Percentiles rank a stretch among this genome's conserved stretches.
These are phyloP conservation scores for Patiria miniata DNA, from an alignment of 35 echinoderm and acorn worm genomes.

Conservation along the genomic window DNA sequence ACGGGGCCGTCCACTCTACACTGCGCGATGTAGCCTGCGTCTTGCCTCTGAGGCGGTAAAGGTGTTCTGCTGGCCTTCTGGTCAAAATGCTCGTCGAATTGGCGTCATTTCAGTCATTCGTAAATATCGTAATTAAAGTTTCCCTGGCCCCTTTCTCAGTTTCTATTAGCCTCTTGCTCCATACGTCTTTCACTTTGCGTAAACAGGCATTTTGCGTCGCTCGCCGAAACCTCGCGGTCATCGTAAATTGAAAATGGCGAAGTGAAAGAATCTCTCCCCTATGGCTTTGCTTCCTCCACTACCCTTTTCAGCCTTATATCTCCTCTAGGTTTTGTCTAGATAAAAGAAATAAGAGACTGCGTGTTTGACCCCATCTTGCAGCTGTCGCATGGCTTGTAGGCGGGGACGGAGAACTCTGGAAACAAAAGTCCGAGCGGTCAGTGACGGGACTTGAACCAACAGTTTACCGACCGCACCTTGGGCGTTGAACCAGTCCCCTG, in stretches of 20 bases:
- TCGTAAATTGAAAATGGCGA: constrained; percentile 8
- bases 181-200: neutral
- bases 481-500: no score
- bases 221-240: neutral
- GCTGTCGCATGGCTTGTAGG: no score
- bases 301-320: neutral
- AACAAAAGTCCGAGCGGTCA: no score
- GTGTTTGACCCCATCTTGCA: no score
- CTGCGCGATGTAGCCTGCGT: neutral
- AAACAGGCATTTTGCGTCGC: constrained; percentile 1
- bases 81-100: neutral
- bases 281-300: neutral
- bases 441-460: no score
- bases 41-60: neutral
- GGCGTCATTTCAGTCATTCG: constrained; percentile 6
- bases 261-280: neutral
- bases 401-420: no score
- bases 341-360: no score
- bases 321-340: neutral
- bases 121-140: constrained; percentile 10
- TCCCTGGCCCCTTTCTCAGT: neutral
- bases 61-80: neutral
- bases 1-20: no score
- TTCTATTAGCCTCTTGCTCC: neutral
- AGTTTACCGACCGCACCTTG: no score